phyloP scores from a whole-genome alignment of 2,888 invertebrate genomes.

The Calameuta filiformis region DNA sequence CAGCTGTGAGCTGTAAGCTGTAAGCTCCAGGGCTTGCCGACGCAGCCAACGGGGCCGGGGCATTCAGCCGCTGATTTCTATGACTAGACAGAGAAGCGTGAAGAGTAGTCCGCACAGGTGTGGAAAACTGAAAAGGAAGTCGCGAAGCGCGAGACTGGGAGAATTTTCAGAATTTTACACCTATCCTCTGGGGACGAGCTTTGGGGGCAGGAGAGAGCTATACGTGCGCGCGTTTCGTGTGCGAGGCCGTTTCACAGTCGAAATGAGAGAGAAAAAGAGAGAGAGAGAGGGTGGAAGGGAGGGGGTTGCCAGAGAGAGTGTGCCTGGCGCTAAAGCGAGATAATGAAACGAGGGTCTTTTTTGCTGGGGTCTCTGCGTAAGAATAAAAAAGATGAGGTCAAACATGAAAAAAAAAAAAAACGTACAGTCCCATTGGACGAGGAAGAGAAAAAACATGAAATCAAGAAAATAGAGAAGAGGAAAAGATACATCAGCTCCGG shows the following conservation, averaged over 20 bases:
- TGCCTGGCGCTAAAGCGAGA: slow-evolving; percentile 15
- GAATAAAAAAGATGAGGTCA: not conserved
- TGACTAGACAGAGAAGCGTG: not conserved
- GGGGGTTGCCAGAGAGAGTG: slow-evolving; percentile 7
- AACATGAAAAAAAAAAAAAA: not conserved
- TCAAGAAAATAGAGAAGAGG: not conserved
- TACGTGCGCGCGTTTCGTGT: not conserved
- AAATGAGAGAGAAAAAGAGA: not conserved
- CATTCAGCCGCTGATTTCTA: slow-evolving; percentile 1
- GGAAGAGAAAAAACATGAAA: not conserved
- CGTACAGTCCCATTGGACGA: not conserved
- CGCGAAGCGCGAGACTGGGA: not conserved
- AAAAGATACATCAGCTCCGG: not conserved
- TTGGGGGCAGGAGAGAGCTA: not conserved
- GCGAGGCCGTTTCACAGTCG: not conserved
- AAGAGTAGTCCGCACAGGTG: not conserved
- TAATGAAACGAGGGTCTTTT: slow-evolving; percentile 21
- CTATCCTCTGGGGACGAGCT: not conserved
- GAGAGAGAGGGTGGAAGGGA: not conserved
- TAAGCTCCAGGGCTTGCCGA: not conserved
- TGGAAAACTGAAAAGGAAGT: not conserved
- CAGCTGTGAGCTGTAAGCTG: not conserved
- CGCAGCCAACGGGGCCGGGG: not conserved
- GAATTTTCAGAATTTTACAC: not conserved
- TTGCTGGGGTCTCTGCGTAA: slow-evolving; percentile 6